Evolutionary conservation across 1,140 invertebrate species (phyloP).

Genomic region (Sarcophaga bullata): DNA sequence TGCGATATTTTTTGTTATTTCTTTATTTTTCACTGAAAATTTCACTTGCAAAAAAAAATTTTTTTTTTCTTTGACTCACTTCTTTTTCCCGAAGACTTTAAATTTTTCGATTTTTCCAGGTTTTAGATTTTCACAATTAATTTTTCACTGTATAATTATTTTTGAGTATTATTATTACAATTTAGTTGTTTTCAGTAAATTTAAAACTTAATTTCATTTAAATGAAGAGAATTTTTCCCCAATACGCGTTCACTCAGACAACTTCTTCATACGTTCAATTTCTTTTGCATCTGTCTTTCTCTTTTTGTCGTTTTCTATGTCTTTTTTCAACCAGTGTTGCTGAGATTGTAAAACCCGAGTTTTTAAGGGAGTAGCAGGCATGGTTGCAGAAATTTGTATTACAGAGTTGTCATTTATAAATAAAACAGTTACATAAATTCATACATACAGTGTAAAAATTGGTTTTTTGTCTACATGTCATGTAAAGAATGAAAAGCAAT

Average conservation of each 20-base stretch:
- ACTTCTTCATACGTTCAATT: constrained; percentile 27
- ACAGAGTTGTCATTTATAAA: neutral
- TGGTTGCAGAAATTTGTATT: neutral
- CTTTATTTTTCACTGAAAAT: constrained; percentile 18
- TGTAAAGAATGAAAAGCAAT: too few relatives aligned
- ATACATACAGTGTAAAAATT: too few relatives aligned
- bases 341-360: neutral
- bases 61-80: constrained; percentile 29
- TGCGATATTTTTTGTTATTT: constrained; percentile 5
- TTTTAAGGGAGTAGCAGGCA: neutral
- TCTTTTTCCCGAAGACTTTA: constrained; percentile 3
- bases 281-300: constrained; percentile 34
- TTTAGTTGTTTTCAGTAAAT: neutral
- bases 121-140: neutral
- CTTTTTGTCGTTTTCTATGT: constrained; percentile 24
- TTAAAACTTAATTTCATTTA: constrained; percentile 1
- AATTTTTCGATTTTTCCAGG: neutral
- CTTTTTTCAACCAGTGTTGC: neutral
- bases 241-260: constrained; percentile 12
- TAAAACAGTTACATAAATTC: too few relatives aligned
- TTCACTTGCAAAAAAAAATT: constrained; percentile 30
- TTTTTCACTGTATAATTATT: neutral
- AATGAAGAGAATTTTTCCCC: neutral
- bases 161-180: neutral
- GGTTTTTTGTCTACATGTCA: too few relatives aligned